These are phyloP conservation scores for Halichondria panicea DNA, from an alignment of 37 sponge, comb jelly and placozoan genomes.

Conservation along the genomic window DNA sequence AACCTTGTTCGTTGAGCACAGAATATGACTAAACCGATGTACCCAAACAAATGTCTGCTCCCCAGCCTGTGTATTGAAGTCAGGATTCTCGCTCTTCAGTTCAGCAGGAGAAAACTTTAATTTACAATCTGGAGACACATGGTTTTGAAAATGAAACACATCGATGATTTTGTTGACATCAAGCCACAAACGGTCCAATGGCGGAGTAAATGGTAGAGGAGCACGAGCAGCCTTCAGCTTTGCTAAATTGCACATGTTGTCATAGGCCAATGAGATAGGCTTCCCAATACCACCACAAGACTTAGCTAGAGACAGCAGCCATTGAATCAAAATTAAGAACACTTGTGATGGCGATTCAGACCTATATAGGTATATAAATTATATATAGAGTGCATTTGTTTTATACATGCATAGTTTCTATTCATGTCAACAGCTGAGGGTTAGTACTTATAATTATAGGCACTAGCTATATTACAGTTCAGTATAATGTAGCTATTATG, in stretches of 20 bases:
- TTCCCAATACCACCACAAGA: not conserved
- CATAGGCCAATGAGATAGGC: slow-evolving; percentile 28
- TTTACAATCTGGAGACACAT: slow-evolving; percentile 16
- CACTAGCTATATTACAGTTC: not conserved
- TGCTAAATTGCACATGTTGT: slow-evolving; percentile 55
- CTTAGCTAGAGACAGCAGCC: slow-evolving; percentile 22
- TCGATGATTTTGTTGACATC: slow-evolving; percentile 33
- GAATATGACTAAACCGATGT: slow-evolving; percentile 30
- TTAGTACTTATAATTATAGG: not conserved
- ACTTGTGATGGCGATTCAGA: slow-evolving; percentile 50
- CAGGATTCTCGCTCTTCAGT: slow-evolving; percentile 22
- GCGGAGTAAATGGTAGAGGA: slow-evolving; percentile 37
- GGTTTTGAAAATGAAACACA: slow-evolving; percentile 34
- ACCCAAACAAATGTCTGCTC: slow-evolving; percentile 55
- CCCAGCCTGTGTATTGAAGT: slow-evolving; percentile 51
- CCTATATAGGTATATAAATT: not conserved
- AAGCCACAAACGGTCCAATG: slow-evolving; percentile 31
- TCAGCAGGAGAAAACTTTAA: slow-evolving; percentile 24
- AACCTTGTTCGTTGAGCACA: slow-evolving; percentile 52
- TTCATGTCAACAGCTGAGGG: not conserved
- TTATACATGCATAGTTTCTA: not conserved
- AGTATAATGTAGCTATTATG: too few relatives aligned
- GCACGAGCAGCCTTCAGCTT: slow-evolving; percentile 18
- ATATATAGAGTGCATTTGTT: not conserved
- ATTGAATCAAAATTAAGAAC: slow-evolving; percentile 26